These are phyloP conservation scores for Drosophila limbata DNA, from an alignment of 2,888 invertebrate species.

Conservation along the genomic window DNA sequence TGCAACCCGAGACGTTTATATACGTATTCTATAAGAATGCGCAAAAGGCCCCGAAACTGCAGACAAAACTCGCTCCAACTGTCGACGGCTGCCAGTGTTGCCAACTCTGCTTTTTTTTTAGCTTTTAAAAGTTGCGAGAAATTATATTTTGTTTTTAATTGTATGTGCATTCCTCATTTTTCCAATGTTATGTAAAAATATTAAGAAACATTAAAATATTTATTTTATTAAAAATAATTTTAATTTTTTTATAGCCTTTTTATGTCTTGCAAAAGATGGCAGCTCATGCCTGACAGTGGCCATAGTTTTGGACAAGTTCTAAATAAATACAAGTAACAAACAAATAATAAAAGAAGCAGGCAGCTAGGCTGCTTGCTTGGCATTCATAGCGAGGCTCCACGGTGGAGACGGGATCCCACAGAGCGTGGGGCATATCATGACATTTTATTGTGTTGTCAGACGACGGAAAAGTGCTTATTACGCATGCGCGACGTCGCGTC, in stretches of 20 bases:
- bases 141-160: background rate
- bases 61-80: constrained; percentile 35
- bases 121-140: background rate
- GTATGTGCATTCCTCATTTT: background rate
- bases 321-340: constrained; percentile 61
- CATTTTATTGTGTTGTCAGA: constrained; percentile 85
- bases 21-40: constrained; percentile 77
- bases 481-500: constrained; percentile 80
- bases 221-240: background rate
- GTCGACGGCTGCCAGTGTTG: constrained; percentile 28
- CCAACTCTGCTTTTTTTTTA: background rate
- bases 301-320: constrained; percentile 70
- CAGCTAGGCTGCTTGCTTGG: constrained; percentile 14
- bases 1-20: constrained; percentile 84
- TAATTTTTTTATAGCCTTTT: too few species aligned
- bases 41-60: constrained; percentile 62
- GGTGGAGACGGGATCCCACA: constrained; percentile 58
- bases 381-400: constrained; percentile 16
- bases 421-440: constrained; percentile 84
- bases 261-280: background rate
- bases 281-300: constrained; percentile 54
- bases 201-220: background rate
- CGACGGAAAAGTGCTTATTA: constrained; percentile 84
- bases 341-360: background rate
- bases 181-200: too few species aligned